phyloP scores from a whole-genome alignment of 2,888 invertebrate genomes.

The Cephus spinipes region DNA sequence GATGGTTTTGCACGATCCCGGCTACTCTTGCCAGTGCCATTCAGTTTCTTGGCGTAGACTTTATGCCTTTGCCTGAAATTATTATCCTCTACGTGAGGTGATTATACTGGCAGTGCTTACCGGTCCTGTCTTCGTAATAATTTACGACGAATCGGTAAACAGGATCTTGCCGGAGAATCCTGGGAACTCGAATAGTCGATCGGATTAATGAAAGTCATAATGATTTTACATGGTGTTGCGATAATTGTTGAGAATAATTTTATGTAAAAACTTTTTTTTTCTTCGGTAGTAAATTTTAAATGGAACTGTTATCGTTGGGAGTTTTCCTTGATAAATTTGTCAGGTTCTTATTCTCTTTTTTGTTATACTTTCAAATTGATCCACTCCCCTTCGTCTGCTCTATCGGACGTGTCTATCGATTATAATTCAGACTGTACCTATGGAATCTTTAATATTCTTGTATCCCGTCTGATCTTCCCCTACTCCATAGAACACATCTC shows the following conservation, averaged over 20 bases:
- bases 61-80: background rate
- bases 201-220: background rate
- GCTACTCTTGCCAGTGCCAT: background rate
- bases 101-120: background rate
- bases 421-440: background rate
- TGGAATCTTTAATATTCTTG: conserved; percentile 3
- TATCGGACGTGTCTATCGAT: background rate
- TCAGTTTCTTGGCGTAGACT: background rate
- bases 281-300: background rate
- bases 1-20: background rate
- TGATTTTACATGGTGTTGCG: background rate
- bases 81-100: conserved; percentile 7
- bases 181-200: background rate
- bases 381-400: conserved; percentile 4
- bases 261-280: background rate
- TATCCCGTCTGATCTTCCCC: background rate
- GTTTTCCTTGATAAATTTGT: conserved; percentile 42
- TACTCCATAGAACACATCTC: background rate
- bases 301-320: background rate
- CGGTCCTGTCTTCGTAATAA: background rate
- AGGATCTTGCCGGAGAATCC: background rate
- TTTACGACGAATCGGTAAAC: background rate
- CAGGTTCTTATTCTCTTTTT: conserved; percentile 41
- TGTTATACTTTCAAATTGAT: conserved; percentile 25
- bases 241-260: background rate